Evolutionary conservation across 2,888 invertebrate species (phyloP).

Genomic region (Argynnis bischoffii): DNA sequence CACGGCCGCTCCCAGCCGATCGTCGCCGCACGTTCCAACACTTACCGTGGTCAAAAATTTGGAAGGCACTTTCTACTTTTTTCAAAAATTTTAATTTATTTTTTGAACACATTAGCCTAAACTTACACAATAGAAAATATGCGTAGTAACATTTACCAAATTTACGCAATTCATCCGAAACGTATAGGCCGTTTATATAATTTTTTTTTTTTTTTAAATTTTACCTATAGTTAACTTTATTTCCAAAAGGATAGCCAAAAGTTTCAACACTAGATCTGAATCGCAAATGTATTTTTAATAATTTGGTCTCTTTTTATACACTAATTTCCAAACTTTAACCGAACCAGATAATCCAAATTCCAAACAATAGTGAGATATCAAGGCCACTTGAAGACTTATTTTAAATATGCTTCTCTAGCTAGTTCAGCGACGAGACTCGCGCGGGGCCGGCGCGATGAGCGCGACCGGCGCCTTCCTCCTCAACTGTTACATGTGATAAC

Average conservation of each 20-base stretch:
- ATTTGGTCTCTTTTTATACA: slow-evolving; percentile 78
- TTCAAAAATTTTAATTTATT: slow-evolving; percentile 81
- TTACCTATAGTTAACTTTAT: slow-evolving; percentile 72
- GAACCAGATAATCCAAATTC: slow-evolving; percentile 74
- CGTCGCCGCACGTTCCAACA: slow-evolving; percentile 83
- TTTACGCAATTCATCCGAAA: slow-evolving; percentile 80
- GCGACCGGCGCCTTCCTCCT: slow-evolving; percentile 46
- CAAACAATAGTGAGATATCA: slow-evolving; percentile 80
- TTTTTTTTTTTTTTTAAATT: slow-evolving; percentile 60
- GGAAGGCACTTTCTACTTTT: slow-evolving; percentile 92
- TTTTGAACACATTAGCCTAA: slow-evolving; percentile 90
- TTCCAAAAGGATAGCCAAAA: slow-evolving; percentile 82
- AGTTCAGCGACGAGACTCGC: slow-evolving; percentile 68
- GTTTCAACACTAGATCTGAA: slow-evolving; percentile 77
- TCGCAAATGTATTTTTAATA: slow-evolving; percentile 72
- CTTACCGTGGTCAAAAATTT: slow-evolving; percentile 84
- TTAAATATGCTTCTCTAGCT: slow-evolving; percentile 65
- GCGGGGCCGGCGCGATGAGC: slow-evolving; percentile 42
- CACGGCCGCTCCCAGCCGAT: slow-evolving; percentile 53
- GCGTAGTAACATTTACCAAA: slow-evolving; percentile 82
- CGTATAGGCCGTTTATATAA: slow-evolving; percentile 78
- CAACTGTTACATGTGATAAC: slow-evolving; percentile 53
- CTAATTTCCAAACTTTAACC: slow-evolving; percentile 80
- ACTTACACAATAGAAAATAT: slow-evolving; percentile 83
- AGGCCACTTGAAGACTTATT: slow-evolving; percentile 81